Evolutionary conservation across 2,113 vertebrate species (phyloP).

Genomic region (Cettia cetti): DNA sequence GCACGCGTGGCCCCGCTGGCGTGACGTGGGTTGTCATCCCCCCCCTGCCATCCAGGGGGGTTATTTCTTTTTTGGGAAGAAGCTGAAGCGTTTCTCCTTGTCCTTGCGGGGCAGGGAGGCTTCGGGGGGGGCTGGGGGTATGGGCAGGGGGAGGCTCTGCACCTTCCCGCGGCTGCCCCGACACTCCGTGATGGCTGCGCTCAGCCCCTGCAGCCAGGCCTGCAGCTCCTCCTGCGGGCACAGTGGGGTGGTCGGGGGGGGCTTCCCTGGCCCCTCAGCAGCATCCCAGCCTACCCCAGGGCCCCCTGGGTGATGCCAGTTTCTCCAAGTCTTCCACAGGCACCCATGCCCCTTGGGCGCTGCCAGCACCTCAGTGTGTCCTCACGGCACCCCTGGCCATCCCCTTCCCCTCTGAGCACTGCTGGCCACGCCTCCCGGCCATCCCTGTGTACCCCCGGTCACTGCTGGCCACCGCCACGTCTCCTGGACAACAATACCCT

Average conservation of each 20-base stretch:
- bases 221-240: slow-evolving; percentile 86
- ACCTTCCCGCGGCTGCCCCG: slow-evolving; percentile 71
- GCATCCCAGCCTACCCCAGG: fast-evolving
- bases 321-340: not conserved
- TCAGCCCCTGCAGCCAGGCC: slow-evolving; percentile 85
- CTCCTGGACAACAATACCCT: not conserved
- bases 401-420: too few species aligned
- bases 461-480: not conserved
- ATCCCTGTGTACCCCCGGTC: too few species aligned
- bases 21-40: not conserved
- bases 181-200: slow-evolving; percentile 77
- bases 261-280: too few species aligned
- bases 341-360: too few species aligned
- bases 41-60: not conserved
- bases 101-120: slow-evolving; percentile 78
- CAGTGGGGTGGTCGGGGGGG: not conserved
- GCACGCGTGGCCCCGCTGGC: not conserved
- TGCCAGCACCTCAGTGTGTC: fast-evolving
- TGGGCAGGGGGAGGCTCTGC: slow-evolving; percentile 77
- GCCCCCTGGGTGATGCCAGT: too few species aligned
- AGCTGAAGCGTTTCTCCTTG: slow-evolving; percentile 89
- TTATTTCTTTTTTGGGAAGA: slow-evolving; percentile 92
- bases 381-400: not conserved
- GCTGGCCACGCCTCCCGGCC: fast-evolving
- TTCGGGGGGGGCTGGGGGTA: slow-evolving; percentile 24